These are phyloP conservation scores for Anolis carolinensis DNA, from an alignment of 2,113 vertebrate genomes.

Conservation along the genomic window DNA sequence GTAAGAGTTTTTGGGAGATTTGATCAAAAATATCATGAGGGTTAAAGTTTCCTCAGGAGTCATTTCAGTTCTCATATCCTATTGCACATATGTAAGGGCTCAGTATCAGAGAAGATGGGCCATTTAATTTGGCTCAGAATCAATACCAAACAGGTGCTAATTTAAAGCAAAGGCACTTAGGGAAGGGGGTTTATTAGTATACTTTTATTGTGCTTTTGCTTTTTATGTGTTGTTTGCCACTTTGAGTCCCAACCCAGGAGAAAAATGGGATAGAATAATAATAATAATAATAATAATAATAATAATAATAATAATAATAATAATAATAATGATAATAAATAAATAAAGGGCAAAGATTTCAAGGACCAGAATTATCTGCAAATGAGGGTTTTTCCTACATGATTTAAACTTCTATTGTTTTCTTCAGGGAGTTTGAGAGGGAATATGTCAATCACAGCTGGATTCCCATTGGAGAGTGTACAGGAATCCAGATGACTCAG, in stretches of 20 bases:
- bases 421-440: conserved; percentile 65
- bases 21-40: neutral
- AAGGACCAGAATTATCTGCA: neutral
- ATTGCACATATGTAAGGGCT: neutral
- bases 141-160: too few species aligned
- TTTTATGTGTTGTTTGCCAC: too few species aligned
- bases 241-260: too few species aligned
- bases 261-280: too few species aligned
- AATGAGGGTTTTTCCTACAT: neutral
- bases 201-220: too few species aligned
- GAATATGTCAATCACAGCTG: conserved; percentile 57
- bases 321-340: too few species aligned
- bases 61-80: neutral
- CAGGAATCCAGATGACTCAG: neutral
- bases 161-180: neutral
- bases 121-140: neutral
- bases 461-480: conserved; percentile 62
- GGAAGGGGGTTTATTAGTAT: neutral
- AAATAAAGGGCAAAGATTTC: neutral
- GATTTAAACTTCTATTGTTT: neutral
- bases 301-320: too few species aligned
- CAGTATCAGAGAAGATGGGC: neutral
- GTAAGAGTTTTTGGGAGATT: neutral
- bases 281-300: too few species aligned
- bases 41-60: neutral